phyloP scores from a whole-genome alignment of 2,888 invertebrate genomes.

The Drosophila meridiana region DNA sequence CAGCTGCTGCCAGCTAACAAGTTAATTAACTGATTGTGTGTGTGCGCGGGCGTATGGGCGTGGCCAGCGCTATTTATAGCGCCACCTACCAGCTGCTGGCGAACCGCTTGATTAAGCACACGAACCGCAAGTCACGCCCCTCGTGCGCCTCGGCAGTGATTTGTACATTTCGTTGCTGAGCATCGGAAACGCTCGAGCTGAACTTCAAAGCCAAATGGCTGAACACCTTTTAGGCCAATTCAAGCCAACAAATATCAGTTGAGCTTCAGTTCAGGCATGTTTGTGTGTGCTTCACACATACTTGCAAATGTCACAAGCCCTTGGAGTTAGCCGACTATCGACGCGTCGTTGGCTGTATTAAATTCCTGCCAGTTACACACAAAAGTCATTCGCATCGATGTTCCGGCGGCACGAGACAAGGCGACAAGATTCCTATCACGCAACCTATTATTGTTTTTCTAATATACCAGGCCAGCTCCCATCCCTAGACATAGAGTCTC shows the following conservation, averaged over 20 bases:
- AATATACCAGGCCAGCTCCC: constrained; percentile 24
- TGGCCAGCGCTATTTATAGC: constrained; percentile 33
- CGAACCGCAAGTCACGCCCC: constrained; percentile 17
- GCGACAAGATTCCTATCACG: constrained; percentile 66
- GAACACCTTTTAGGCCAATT: constrained; percentile 46
- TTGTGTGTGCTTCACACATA: constrained; percentile 22
- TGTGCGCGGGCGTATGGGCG: neutral
- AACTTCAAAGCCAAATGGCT: constrained; percentile 8
- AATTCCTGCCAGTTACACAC: constrained; percentile 56
- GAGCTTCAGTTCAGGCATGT: neutral
- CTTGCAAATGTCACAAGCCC: constrained; percentile 60
- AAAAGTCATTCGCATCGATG: constrained; percentile 23
- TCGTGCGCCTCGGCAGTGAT: neutral
- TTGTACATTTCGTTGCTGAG: constrained; percentile 35
- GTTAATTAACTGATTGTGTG: constrained; percentile 47
- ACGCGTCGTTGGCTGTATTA: constrained; percentile 45
- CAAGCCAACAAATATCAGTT: constrained; percentile 39
- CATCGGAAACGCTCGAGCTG: neutral
- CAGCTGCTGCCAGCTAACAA: constrained; percentile 34
- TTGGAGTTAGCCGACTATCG: constrained; percentile 11
- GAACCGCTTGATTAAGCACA: constrained; percentile 63
- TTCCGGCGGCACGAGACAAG: constrained; percentile 42
- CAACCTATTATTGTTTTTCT: constrained; percentile 67
- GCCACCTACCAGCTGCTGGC: constrained; percentile 37
- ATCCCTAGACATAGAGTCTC: neutral